Conservation (phyloP, 2,113 vertebrate genomes). For the Phoxinus phoxinus region DNA sequence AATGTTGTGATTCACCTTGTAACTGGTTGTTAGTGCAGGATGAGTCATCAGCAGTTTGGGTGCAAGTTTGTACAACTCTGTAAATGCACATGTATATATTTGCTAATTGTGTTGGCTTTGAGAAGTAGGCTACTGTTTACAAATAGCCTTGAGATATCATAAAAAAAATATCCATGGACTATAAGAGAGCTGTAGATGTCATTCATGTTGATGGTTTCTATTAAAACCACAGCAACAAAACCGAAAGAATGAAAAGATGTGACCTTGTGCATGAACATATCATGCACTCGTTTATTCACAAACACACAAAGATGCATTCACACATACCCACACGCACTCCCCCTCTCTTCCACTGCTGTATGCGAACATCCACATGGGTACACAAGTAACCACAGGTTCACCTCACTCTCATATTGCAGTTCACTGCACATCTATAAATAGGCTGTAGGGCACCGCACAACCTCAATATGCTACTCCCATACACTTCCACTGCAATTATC, state of each 20-base stretch:
- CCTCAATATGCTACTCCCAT: constrained; percentile 77
- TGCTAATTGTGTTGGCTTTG: background rate
- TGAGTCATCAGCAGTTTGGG: background rate
- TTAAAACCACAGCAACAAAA: constrained; percentile 47
- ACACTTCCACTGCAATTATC: constrained; percentile 80
- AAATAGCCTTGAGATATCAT: background rate
- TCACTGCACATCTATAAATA: constrained; percentile 79
- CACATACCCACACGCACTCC: constrained; percentile 51
- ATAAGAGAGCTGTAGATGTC: constrained; percentile 53
- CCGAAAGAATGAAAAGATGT: constrained; percentile 51
- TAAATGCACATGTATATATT: background rate
- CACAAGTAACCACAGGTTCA: constrained; percentile 66
- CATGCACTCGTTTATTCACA: constrained; percentile 37
- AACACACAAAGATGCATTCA: constrained; percentile 52
- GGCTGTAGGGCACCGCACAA: constrained; percentile 76
- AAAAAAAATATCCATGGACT: background rate
- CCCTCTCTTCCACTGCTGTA: constrained; percentile 30
- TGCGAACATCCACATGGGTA: constrained; percentile 60
- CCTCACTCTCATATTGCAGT: constrained; percentile 73
- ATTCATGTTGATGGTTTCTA: constrained; percentile 53
- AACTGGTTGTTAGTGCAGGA: background rate
- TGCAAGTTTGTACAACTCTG: background rate
- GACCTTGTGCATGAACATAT: constrained; percentile 57
- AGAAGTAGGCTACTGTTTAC: background rate
- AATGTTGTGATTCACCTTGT: too few relatives aligned